Percentiles rank a stretch among this genome's conserved stretches.
These are phyloP conservation scores for Garrulus glandarius DNA, from an alignment of 2,797 vertebrate species.

Conservation along the genomic window DNA sequence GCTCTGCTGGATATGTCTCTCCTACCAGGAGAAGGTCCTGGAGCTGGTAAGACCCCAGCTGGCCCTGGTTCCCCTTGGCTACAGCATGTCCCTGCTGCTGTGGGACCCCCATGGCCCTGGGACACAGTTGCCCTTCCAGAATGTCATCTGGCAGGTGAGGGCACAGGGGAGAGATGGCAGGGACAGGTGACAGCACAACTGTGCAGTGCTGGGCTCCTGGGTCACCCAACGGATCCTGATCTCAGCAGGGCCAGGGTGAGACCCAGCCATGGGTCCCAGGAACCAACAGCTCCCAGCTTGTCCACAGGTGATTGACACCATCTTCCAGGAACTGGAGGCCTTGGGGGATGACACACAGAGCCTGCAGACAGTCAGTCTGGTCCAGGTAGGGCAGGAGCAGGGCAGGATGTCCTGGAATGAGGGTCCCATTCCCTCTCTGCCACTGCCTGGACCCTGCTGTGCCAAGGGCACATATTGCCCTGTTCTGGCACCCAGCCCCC, in stretches of 20 bases:
- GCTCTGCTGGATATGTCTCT: not conserved
- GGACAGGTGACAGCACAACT: not conserved
- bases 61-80: conserved; percentile 72
- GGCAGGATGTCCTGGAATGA: not conserved
- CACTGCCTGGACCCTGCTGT: not conserved
- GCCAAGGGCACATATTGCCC: not conserved
- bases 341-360: not conserved
- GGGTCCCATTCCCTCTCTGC: not conserved
- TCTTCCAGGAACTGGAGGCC: conserved; percentile 71
- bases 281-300: not conserved
- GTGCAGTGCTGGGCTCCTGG: not conserved
- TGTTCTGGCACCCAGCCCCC: not conserved
- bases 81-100: conserved; percentile 77
- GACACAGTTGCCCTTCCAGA: conserved; percentile 48
- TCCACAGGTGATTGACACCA: conserved; percentile 72
- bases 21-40: conserved; percentile 72
- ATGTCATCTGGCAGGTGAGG: conserved; percentile 79
- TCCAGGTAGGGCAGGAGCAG: conserved; percentile 77
- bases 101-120: conserved; percentile 60
- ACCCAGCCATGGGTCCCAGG: rapidly evolving
- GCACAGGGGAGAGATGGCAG: conserved; percentile 62
- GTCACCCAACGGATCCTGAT: rapidly evolving
- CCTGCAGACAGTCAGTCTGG: conserved; percentile 77
- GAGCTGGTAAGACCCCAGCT: conserved; percentile 73
- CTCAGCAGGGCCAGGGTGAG: rapidly evolving